Conservation (phyloP, 2,113 vertebrate species). For the Danionella cerebrum region DNA sequence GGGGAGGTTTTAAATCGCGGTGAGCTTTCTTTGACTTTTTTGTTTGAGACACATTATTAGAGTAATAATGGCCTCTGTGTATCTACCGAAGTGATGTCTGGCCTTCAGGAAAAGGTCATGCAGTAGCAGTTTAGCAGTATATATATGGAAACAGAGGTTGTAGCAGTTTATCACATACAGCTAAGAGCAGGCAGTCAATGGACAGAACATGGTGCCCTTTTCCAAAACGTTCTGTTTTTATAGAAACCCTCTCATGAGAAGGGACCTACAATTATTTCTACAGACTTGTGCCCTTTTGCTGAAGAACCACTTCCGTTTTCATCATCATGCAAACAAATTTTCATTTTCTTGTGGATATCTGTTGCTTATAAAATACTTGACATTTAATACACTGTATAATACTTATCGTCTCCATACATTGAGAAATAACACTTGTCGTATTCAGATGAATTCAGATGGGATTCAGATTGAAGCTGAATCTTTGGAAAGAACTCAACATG, state of each 20-base stretch:
- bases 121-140: background rate
- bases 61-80: background rate
- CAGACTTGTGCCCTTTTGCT: background rate
- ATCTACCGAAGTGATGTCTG: background rate
- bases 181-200: background rate
- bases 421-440: no score
- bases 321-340: background rate
- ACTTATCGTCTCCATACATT: no score
- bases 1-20: background rate
- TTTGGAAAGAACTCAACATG: no score
- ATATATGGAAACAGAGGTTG: background rate
- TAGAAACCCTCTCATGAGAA: background rate
- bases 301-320: background rate
- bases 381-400: no score
- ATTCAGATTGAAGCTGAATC: no score
- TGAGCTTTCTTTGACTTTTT: background rate
- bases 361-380: no score
- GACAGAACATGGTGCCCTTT: conserved; percentile 1
- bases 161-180: conserved; percentile 4
- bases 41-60: background rate
- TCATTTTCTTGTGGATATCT: background rate
- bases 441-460: no score
- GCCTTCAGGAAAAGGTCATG: conserved; percentile 20
- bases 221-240: background rate
- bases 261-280: background rate